These are phyloP conservation scores for Triops cancriformis DNA, from an alignment of 1,140 invertebrate species.

Conservation along the genomic window DNA sequence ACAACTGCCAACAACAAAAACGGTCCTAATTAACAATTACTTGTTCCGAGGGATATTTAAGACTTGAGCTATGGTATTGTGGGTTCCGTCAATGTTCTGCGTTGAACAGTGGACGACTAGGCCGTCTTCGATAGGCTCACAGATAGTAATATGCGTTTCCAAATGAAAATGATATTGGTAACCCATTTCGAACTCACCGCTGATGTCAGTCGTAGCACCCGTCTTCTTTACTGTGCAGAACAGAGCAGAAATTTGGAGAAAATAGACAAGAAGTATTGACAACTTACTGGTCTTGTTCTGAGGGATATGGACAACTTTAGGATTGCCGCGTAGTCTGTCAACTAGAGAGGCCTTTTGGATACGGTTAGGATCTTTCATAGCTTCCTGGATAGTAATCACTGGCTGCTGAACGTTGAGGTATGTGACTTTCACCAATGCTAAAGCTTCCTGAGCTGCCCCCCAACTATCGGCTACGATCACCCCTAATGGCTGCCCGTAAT, in stretches of 20 bases:
- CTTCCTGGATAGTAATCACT: slow-evolving; percentile 21
- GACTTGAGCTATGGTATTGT: slow-evolving; percentile 36
- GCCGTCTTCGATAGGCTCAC: slow-evolving; percentile 40
- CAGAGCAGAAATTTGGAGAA: not conserved
- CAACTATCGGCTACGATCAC: not conserved
- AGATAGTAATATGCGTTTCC: slow-evolving; percentile 40
- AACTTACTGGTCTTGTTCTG: not conserved
- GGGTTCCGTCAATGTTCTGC: slow-evolving; percentile 37
- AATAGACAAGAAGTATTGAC: not conserved
- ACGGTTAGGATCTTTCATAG: not conserved
- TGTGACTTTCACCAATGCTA: slow-evolving; percentile 33
- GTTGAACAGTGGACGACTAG: slow-evolving; percentile 39
- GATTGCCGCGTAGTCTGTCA: not conserved
- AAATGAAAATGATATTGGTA: slow-evolving; percentile 43
- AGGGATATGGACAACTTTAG: not conserved
- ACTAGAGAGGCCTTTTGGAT: not conserved
- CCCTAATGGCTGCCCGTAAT: slow-evolving; percentile 26
- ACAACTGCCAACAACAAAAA: slow-evolving; percentile 2
- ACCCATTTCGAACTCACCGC: slow-evolving; percentile 37
- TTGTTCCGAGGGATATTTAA: slow-evolving; percentile 35
- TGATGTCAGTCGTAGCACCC: slow-evolving; percentile 30
- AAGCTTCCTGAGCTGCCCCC: slow-evolving; percentile 23
- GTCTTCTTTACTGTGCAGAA: not conserved
- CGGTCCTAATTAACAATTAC: too few species aligned
- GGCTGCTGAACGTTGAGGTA: slow-evolving; percentile 2